Conservation (phyloP, 2,113 vertebrate genomes). For the Nycticebus coucang region DNA sequence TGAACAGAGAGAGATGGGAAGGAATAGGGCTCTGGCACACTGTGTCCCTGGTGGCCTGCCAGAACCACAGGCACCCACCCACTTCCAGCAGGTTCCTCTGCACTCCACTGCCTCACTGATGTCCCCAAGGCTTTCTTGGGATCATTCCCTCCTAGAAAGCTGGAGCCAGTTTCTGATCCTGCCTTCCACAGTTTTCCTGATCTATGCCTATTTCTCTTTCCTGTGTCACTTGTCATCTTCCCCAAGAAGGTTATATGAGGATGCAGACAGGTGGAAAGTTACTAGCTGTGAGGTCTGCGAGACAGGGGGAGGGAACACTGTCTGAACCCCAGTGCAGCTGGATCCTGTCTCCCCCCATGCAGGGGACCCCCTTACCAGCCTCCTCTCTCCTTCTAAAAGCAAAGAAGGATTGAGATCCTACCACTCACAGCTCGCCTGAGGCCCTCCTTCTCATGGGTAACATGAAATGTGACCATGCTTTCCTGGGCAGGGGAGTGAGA, state of each 20-base stretch:
- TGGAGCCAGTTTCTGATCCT: background rate
- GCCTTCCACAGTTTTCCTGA: background rate
- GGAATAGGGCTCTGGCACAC: accelerated
- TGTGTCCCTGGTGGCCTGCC: background rate
- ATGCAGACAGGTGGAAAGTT: background rate
- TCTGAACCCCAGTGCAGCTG: background rate
- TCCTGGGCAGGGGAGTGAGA: background rate
- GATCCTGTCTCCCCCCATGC: background rate
- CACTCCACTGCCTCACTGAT: accelerated
- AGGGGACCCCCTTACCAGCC: background rate
- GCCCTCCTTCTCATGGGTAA: background rate
- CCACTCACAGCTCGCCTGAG: background rate
- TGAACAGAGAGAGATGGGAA: background rate
- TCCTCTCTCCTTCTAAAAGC: background rate
- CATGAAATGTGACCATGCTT: accelerated
- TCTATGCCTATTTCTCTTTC: background rate
- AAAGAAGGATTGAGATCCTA: background rate
- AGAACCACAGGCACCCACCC: background rate
- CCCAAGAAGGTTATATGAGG: background rate
- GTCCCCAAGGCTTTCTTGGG: background rate
- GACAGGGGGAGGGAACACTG: accelerated
- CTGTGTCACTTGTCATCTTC: background rate
- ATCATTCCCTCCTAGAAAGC: background rate
- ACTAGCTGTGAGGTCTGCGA: background rate
- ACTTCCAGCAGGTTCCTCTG: background rate